These are phyloP conservation scores for Exocentrus adspersus DNA, from an alignment of 2,888 invertebrate genomes.

Conservation along the genomic window DNA sequence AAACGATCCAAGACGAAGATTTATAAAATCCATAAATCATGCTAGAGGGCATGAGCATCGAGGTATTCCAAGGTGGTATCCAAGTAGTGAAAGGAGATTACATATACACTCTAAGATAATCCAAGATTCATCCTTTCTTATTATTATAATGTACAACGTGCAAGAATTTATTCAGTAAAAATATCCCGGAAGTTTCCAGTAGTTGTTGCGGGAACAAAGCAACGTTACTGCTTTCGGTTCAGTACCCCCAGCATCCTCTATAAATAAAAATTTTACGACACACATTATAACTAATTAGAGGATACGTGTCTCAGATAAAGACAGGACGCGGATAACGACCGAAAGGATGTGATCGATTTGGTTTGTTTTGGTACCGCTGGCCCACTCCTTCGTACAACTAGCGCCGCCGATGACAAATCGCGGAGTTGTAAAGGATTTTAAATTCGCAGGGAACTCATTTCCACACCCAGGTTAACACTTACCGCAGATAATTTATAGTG, in stretches of 20 bases:
- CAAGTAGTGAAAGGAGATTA: background rate
- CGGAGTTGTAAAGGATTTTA: conserved; percentile 29
- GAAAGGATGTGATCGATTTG: no score
- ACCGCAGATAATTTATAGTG: conserved; percentile 25
- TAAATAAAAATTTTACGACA: background rate
- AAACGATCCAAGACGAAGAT: no score
- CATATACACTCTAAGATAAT: background rate
- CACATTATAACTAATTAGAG: background rate
- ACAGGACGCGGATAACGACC: background rate
- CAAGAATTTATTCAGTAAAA: no score
- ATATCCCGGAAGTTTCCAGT: no score
- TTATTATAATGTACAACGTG: no score
- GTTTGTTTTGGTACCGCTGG: background rate
- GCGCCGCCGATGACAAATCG: conserved; percentile 25
- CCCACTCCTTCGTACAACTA: background rate
- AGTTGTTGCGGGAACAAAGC: no score
- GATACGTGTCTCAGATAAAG: background rate
- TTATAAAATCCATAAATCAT: no score
- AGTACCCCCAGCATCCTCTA: background rate
- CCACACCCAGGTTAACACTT: conserved; percentile 25
- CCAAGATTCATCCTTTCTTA: no score
- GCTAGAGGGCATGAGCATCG: background rate
- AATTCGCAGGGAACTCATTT: conserved; percentile 24
- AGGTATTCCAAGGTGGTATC: background rate
- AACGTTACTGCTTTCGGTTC: no score